Base-by-base conservation (phyloP, 2,797 vertebrate genomes). In the Nannoperca obscura region DNA sequence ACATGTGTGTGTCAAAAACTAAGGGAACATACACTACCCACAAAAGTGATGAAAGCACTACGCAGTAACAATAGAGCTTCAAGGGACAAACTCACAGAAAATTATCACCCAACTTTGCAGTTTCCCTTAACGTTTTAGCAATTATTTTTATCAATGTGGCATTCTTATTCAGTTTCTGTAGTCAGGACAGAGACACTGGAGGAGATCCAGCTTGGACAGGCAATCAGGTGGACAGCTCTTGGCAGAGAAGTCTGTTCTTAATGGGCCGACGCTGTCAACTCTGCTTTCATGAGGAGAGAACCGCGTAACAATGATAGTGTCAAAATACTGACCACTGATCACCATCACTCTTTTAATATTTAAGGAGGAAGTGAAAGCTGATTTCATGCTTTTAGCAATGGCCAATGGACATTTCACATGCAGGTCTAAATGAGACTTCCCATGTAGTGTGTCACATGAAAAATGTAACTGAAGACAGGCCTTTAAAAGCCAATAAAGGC, bases 381-480 rank as follows among this genome's bases (percentile, higher is more conserved):
- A 63, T 78, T 61, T 58, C 4, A 40, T 58, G n/a, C 3, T 24
- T 13, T 54, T 10, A n/a, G 44, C 7, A 8, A 66, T 55, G 17
- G 30, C 2, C 19, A 30, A 1, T 27, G 8, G 30, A 58, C 55
- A 74, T 77, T 87, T 90, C 50, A 87, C 84, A 82, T 34, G 27
- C 40, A 76, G 71, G 76, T 86, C 74, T 64, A 76, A 92, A 90
- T 90, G 60, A 87, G 67, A 67, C 69, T 62, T 76, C 76, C 58
- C 71, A 58, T 75, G 49, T 40, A 55, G 50, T 54, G 17, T 57
- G 50, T 74, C 63, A 67, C 50, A 30, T 57, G 64, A 67, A 87
- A 87, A 77, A 61, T 77, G 77, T 55, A 49, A 54, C 24, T 57
- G 20, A 63, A 67, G 42, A 46, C n/a, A 47, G 52, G 32, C 53